Percentiles rank a stretch among this genome's conserved stretches.
phyloP scores from a whole-genome alignment of 1,140 invertebrate genomes.

The Mesaphorura yosii region DNA sequence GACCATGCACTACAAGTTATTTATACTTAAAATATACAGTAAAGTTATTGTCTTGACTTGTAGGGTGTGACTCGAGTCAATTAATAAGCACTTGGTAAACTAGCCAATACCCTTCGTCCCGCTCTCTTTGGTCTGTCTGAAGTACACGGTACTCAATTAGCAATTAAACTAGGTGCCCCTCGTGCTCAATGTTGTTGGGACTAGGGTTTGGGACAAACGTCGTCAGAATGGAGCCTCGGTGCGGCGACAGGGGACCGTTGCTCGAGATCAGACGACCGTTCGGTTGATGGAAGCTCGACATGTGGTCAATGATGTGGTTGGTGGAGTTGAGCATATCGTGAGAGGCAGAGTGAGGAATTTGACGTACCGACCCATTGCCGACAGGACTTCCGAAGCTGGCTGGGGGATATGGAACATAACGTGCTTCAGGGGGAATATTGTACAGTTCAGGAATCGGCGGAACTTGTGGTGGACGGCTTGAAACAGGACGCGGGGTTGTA shows the following conservation, averaged over 20 bases:
- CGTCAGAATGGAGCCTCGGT: slow-evolving; percentile 34
- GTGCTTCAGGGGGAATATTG: slow-evolving; percentile 36
- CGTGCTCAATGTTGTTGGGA: slow-evolving; percentile 35
- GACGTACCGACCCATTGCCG: slow-evolving; percentile 33
- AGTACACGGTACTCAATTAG: not conserved
- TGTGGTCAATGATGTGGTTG: slow-evolving; percentile 19
- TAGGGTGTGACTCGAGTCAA: no score
- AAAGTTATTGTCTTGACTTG: no score
- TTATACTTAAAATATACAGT: no score
- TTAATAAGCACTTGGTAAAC: no score
- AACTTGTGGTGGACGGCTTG: slow-evolving; percentile 30
- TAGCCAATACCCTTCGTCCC: no score
- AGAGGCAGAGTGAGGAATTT: slow-evolving; percentile 31
- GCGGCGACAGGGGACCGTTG: slow-evolving; percentile 30
- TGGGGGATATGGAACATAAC: slow-evolving; percentile 38
- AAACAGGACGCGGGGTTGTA: slow-evolving; percentile 26
- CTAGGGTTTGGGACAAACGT: slow-evolving; percentile 37
- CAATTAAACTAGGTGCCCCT: slow-evolving; percentile 37
- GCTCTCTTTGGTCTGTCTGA: no score
- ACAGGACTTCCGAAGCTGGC: slow-evolving; percentile 34
- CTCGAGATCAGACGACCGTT: slow-evolving; percentile 26
- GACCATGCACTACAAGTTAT: no score
- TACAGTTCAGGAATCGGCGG: slow-evolving; percentile 33
- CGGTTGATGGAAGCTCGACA: slow-evolving; percentile 18
- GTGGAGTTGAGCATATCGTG: slow-evolving; percentile 31